Percentiles rank a stretch among this genome's conserved stretches.
phyloP scores from a whole-genome alignment of 2,113 vertebrate species.

The Bucco capensis region DNA sequence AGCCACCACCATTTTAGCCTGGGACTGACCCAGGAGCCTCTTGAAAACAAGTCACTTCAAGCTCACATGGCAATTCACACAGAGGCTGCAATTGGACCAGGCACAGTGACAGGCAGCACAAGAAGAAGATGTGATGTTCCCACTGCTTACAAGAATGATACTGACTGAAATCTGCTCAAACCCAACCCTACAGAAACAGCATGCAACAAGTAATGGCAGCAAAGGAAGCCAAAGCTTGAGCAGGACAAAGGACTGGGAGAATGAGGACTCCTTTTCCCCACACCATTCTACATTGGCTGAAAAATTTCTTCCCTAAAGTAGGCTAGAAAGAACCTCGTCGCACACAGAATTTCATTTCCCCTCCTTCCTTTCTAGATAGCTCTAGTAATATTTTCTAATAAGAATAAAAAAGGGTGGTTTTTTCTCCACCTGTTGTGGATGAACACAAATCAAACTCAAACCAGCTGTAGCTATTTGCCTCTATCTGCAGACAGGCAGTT shows the following conservation, averaged over 20 bases:
- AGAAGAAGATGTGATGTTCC: background rate
- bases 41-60: background rate
- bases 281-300: background rate
- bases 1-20: background rate
- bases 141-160: rapidly evolving
- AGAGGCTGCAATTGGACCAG: background rate
- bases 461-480: background rate
- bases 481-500: background rate
- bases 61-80: background rate
- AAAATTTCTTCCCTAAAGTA: background rate
- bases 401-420: background rate
- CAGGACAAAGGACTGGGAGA: background rate
- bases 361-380: background rate
- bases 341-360: background rate
- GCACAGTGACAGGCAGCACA: background rate
- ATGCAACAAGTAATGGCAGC: background rate
- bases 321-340: background rate
- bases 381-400: background rate
- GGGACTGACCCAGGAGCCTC: background rate
- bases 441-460: background rate
- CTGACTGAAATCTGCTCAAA: background rate
- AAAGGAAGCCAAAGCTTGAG: background rate
- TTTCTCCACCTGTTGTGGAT: background rate
- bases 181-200: background rate
- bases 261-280: too few relatives aligned